Evolutionary conservation across 2,888 invertebrate species (phyloP), one percentile per base, ranked within the genome.

Genomic region (Leucophora obtusa): DNA sequence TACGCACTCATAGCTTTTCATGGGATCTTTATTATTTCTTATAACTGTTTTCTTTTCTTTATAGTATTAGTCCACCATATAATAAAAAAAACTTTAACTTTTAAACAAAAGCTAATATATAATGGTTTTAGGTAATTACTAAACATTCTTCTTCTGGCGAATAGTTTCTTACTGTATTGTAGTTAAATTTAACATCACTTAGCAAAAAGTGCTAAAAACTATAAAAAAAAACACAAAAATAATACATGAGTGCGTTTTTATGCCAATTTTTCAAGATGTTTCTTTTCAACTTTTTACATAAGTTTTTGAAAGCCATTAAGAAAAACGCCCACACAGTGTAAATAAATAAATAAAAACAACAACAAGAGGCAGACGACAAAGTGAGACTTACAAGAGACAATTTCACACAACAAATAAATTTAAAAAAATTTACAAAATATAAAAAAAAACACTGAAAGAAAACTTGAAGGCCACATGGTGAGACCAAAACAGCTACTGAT

Each of bases 391-490:
- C 68, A 80, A 72, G 72, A 72, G 76, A 80, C 80, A 80, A 35
- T 80, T 80, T 72, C 72, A 76, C 63, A 76, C 68, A 76, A 76
- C 51, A 68, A 71, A 62, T 62, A 72, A 54, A 38, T 10, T 17
- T 11, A 33, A 24, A 33, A 43, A 24, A 54, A 17, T n/a, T n/a
- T n/a, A n/a, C n/a, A n/a, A 58, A 56, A 47, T 14, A 35, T 68
- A 63, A 51, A 59, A 18, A 53, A 50, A 51, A 65, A 35, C 53
- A 33, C 17, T 35, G 18, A 43, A 51, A 59, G 54, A 51, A 66
- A 65, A 56, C 35, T 66, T 72, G 68, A 72, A 63, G 76, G 76
- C 76, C 80, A 72, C 80, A 80, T 80, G 80, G 71, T 72, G 80
- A 72, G 80, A 76, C 47, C 58, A 47, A 72, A 28, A 69, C 76